Evolutionary conservation across 1,140 invertebrate genomes (phyloP).

Genomic region (Formica exsecta): DNA sequence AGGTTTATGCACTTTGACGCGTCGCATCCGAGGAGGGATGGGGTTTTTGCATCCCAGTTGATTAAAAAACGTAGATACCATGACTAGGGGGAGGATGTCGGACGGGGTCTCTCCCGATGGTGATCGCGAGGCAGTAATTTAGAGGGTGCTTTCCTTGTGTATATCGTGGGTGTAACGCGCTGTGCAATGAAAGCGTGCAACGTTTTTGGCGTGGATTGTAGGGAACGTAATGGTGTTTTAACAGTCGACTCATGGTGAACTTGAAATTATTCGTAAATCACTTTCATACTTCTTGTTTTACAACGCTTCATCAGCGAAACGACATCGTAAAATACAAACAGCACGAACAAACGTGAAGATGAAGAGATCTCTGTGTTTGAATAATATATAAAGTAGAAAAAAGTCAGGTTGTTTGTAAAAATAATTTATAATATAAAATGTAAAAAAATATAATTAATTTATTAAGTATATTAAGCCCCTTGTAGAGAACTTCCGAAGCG

Average conservation of each 20-base stretch:
- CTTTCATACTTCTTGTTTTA: constrained; percentile 23
- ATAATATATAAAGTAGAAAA: not conserved
- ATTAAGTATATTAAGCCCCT: too few relatives aligned
- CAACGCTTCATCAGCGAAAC: constrained; percentile 28
- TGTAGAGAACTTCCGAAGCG: not conserved
- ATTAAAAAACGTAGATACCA: constrained; percentile 61
- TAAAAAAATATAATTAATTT: too few relatives aligned
- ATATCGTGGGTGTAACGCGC: constrained; percentile 37
- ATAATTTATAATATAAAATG: too few relatives aligned
- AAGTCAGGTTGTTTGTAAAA: too few relatives aligned
- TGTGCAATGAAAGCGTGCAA: constrained; percentile 53
- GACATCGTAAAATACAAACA: constrained; percentile 38
- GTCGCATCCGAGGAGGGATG: constrained; percentile 24
- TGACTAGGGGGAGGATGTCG: not conserved
- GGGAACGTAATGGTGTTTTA: constrained; percentile 49
- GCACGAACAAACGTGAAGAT: not conserved
- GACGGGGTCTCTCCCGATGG: constrained; percentile 39
- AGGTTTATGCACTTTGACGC: constrained; percentile 41
- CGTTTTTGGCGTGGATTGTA: constrained; percentile 67
- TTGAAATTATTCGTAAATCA: constrained; percentile 51
- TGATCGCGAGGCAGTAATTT: constrained; percentile 62
- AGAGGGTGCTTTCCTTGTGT: constrained; percentile 56
- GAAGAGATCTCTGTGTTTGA: not conserved
- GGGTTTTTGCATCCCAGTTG: constrained; percentile 53
- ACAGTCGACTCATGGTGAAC: constrained; percentile 59